These are phyloP conservation scores for Eidolon dupreanum DNA, from an alignment of 2,797 vertebrate species.

Conservation along the genomic window DNA sequence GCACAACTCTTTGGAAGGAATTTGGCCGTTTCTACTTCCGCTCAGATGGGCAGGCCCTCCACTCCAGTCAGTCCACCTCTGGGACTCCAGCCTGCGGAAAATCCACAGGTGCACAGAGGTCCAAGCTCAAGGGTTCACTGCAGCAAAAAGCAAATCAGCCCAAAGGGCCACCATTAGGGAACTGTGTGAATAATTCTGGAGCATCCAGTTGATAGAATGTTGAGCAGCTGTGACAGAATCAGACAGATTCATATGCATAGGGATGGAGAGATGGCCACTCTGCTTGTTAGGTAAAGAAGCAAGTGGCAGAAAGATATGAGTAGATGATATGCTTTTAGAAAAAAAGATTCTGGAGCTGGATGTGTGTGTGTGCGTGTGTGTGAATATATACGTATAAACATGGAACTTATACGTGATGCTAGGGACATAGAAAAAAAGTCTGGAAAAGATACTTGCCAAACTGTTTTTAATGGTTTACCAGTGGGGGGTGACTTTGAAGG, in stretches of 20 bases:
- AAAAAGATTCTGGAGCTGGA: not conserved
- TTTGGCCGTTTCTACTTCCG: not conserved
- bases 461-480: not conserved
- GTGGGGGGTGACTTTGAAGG: not conserved
- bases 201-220: not conserved
- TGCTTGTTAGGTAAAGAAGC: not conserved
- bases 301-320: not conserved
- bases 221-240: not conserved
- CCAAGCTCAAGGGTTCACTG: not conserved
- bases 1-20: not conserved
- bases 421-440: not conserved
- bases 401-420: not conserved
- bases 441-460: not conserved
- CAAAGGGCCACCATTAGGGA: not conserved
- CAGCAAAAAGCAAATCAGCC: not conserved
- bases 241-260: not conserved
- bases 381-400: not conserved
- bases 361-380: not conserved
- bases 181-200: not conserved
- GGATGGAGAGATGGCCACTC: not conserved
- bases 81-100: not conserved
- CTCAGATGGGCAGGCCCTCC: not conserved
- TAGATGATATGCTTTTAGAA: not conserved
- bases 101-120: not conserved
- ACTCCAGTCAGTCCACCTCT: not conserved